Conservation (phyloP, 2,113 vertebrate species). For the Brachyhypopomus occidentalis region DNA sequence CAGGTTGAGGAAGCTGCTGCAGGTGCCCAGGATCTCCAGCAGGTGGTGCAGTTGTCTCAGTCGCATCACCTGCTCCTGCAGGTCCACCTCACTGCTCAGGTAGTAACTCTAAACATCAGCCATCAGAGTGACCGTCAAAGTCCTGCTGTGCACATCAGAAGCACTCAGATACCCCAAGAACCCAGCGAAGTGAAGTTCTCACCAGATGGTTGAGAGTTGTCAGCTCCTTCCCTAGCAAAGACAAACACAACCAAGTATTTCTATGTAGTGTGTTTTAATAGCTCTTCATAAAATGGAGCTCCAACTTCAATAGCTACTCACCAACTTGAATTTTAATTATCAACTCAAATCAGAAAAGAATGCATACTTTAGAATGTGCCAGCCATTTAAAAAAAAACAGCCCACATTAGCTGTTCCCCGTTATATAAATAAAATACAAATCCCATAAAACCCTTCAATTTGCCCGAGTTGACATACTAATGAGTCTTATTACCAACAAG, state of each 20-base stretch:
- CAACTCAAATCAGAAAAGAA: neutral
- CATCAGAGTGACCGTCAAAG: slow-evolving; percentile 8
- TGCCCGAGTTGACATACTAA: neutral
- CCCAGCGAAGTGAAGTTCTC: slow-evolving; percentile 56
- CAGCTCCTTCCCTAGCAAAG: slow-evolving; percentile 83
- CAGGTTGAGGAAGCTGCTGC: slow-evolving; percentile 83
- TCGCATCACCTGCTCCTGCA: slow-evolving; percentile 86
- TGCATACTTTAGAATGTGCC: neutral
- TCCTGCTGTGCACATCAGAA: neutral
- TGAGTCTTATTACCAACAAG: slow-evolving; percentile 81
- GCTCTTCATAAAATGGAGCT: no score
- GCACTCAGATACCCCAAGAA: neutral
- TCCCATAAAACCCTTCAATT: neutral
- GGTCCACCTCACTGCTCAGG: slow-evolving; percentile 80
- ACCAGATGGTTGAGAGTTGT: slow-evolving; percentile 90
- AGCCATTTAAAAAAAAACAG: neutral
- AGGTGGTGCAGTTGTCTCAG: slow-evolving; percentile 93
- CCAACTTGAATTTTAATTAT: no score
- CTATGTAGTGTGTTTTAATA: neutral
- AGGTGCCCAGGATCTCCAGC: slow-evolving; percentile 87
- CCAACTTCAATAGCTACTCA: no score
- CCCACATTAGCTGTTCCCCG: neutral
- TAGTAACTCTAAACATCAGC: slow-evolving; percentile 81
- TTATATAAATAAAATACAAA: neutral
- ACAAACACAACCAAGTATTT: neutral